Evolutionary conservation across 2,888 invertebrate species (phyloP).

Genomic region (Melanostoma mellinum): DNA sequence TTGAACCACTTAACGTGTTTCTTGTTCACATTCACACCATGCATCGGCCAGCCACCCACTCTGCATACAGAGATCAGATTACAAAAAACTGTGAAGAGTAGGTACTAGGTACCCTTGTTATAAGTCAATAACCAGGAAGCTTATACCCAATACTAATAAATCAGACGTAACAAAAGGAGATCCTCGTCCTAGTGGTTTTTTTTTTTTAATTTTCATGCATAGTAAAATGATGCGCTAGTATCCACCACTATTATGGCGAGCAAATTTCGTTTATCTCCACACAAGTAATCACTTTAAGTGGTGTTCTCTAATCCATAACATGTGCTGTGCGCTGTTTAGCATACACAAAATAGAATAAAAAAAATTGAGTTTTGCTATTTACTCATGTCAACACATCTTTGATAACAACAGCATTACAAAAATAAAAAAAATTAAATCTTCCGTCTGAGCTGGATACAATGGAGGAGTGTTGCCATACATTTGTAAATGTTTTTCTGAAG

Average conservation of each 20-base stretch:
- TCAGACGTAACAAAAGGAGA: slow-evolving; percentile 20
- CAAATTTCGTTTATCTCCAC: slow-evolving; percentile 33
- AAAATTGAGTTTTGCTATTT: slow-evolving; percentile 10
- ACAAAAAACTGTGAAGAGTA: background rate
- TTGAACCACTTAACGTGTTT: too few species aligned
- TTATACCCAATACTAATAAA: slow-evolving; percentile 21
- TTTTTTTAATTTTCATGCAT: background rate
- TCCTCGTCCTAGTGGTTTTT: slow-evolving; percentile 5
- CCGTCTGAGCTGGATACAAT: background rate
- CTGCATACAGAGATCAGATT: background rate
- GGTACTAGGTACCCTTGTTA: slow-evolving; percentile 26
- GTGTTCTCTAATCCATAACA: slow-evolving; percentile 44
- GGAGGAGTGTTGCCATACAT: slow-evolving; percentile 12
- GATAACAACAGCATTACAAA: slow-evolving; percentile 18
- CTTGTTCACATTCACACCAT: too few species aligned
- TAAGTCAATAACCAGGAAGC: slow-evolving; percentile 68
- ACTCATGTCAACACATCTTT: slow-evolving; percentile 31
- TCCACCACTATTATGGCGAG: slow-evolving; percentile 13
- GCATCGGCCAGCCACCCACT: background rate
- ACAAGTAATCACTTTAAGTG: slow-evolving; percentile 28
- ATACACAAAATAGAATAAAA: background rate
- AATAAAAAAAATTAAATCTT: slow-evolving; percentile 10
- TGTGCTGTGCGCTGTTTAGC: slow-evolving; percentile 22
- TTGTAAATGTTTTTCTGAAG: too few species aligned
- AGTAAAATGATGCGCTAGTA: slow-evolving; percentile 15